Evolutionary conservation across 2,888 invertebrate species (phyloP).

Genomic region (Acleris literana): DNA sequence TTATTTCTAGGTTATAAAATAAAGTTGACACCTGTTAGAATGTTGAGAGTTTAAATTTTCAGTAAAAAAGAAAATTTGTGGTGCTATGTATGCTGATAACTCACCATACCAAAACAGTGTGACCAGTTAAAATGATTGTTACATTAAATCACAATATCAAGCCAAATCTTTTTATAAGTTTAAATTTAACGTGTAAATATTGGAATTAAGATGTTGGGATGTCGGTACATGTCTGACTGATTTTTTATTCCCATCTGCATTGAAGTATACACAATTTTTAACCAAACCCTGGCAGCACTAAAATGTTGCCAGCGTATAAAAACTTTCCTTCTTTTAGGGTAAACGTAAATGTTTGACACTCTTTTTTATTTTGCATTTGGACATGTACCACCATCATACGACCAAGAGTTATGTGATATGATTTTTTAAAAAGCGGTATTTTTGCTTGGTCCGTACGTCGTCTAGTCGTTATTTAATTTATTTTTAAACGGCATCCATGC

Average conservation of each 20-base stretch:
- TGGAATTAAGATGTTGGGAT: slow-evolving; percentile 31
- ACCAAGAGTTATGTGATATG: slow-evolving; percentile 43
- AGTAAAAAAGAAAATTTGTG: slow-evolving; percentile 2
- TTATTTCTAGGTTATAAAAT: too few species aligned
- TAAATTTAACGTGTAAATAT: slow-evolving; percentile 42
- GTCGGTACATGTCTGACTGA: slow-evolving; percentile 34
- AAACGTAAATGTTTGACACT: neutral
- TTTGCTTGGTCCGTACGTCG: slow-evolving; percentile 64
- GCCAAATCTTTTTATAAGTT: slow-evolving; percentile 58
- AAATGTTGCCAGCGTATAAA: slow-evolving; percentile 3
- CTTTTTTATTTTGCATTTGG: slow-evolving; percentile 14
- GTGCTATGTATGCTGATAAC: slow-evolving; percentile 22
- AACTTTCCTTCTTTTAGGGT: neutral
- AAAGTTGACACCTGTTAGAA: too few species aligned
- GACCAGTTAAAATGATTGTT: slow-evolving; percentile 57
- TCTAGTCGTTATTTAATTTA: slow-evolving; percentile 81
- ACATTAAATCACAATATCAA: slow-evolving; percentile 47
- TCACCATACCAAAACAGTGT: slow-evolving; percentile 71
- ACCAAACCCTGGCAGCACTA: slow-evolving; percentile 7
- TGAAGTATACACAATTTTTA: neutral
- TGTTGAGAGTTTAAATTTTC: too few species aligned
- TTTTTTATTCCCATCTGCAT: slow-evolving; percentile 5
- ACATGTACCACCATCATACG: slow-evolving; percentile 41
- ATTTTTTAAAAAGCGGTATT: slow-evolving; percentile 17
- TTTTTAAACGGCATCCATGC: slow-evolving; percentile 58